Conservation (phyloP, 2,797 vertebrate species). For the Cossypha caffra region DNA sequence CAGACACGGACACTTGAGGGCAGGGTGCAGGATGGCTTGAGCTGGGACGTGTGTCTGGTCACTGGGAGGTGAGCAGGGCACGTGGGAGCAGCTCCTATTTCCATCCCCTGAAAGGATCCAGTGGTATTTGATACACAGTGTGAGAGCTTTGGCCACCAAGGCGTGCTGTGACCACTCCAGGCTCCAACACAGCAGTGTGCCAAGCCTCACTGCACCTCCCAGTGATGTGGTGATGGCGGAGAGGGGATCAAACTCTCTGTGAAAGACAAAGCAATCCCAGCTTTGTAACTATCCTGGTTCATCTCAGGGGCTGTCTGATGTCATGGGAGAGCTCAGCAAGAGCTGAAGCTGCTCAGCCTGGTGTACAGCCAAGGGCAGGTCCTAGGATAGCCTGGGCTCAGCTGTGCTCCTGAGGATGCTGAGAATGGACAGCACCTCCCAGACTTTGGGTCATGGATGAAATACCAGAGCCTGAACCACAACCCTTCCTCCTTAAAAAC, state of each 20-base stretch:
- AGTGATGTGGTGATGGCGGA: neutral
- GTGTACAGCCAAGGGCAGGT: neutral
- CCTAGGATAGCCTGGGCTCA: neutral
- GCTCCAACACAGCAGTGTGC: neutral
- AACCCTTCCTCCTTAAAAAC: neutral
- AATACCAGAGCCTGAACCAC: neutral
- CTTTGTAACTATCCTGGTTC: neutral
- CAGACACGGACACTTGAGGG: rapidly evolving
- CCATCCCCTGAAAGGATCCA: neutral
- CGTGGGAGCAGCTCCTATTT: rapidly evolving
- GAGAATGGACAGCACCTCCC: neutral
- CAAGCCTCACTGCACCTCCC: neutral
- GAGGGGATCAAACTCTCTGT: neutral
- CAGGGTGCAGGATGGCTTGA: neutral
- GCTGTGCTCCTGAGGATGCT: neutral
- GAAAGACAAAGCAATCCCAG: neutral
- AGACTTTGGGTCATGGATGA: neutral
- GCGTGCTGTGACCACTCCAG: neutral
- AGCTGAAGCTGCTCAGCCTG: neutral
- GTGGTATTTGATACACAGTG: neutral
- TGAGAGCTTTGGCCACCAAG: neutral
- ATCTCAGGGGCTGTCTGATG: neutral
- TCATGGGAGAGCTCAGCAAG: neutral
- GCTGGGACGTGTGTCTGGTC: neutral
- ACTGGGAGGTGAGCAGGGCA: neutral